Percentiles rank a stretch among this genome's conserved stretches.
phyloP scores from a whole-genome alignment of 2,888 invertebrate species.

The Cheilosia urbana region DNA sequence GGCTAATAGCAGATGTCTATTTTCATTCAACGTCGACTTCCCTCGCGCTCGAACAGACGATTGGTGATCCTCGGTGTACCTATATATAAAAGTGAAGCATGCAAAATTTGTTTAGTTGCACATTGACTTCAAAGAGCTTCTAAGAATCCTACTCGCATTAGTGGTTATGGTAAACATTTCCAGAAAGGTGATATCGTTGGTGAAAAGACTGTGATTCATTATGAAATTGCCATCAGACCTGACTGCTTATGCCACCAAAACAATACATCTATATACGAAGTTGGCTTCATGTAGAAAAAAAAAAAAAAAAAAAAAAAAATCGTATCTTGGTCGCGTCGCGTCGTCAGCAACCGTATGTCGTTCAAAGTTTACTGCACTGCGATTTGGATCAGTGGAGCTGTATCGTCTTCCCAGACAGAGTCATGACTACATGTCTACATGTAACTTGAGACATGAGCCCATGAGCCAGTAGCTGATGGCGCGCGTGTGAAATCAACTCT shows the following conservation, averaged over 20 bases:
- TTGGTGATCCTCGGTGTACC: not conserved
- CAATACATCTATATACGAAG: not conserved
- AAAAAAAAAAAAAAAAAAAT: not conserved
- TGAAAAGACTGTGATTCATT: not conserved
- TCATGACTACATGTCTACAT: not conserved
- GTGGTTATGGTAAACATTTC: not conserved
- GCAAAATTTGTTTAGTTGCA: constrained; percentile 1
- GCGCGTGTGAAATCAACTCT: constrained; percentile 41
- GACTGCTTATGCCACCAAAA: not conserved
- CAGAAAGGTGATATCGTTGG: constrained; percentile 2
- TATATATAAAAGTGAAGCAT: not conserved
- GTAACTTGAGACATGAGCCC: constrained; percentile 28
- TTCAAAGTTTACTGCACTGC: constrained; percentile 34
- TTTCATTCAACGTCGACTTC: not conserved
- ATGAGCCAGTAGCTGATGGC: constrained; percentile 1
- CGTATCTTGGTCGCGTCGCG: not conserved
- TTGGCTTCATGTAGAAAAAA: too few species aligned
- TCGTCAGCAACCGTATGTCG: not conserved
- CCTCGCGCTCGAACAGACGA: not conserved
- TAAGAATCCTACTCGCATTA: not conserved
- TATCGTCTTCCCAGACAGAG: not conserved
- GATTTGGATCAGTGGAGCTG: constrained; percentile 37
- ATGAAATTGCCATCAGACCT: not conserved
- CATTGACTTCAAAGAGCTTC: constrained; percentile 11
- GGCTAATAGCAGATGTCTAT: constrained; percentile 13